Evolutionary conservation across 2,113 vertebrate genomes (phyloP), one percentile per base, ranked within the genome.

Genomic region (Scomber scombrus): DNA sequence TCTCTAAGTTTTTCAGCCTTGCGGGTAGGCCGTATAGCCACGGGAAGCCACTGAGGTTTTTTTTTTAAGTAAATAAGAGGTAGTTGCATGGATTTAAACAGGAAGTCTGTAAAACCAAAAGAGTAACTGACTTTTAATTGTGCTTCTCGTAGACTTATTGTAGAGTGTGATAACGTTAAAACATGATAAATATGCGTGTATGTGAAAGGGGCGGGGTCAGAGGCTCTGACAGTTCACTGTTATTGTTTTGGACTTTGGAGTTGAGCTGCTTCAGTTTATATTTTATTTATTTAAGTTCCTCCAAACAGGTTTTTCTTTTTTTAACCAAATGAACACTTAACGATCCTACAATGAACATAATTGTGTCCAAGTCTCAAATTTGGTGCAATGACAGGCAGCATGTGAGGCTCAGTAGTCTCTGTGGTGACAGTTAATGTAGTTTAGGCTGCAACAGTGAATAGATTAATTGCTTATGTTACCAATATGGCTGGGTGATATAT

Each of bases 191-290:
- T 2, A 55, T 3, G 64, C 9, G 40, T 74, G 2, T 11, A 12
- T 15, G 23, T 10, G 3, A 5, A 12, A 74, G 83, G 82, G 87
- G 81, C 81, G 78, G 40, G 74, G 83, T 68, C 73, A 77, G 11
- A 64, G 40, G 9, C 51, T 34, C 12, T 71, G 80, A 88, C 87
- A 68, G 64, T 12, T 75, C 71, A 51, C 50, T 74, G 70, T 75
- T 75, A 23, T 64, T 75, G 79, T 64, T 80, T 0, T 61, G 75
- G 62, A 46, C 56, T 49, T 63, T 21, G 45, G 64, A 10, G 60
- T 31, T 12, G 16, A 80, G 52, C 11, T 84, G 46, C 23, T 3
- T 47, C 63, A 18, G 0, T 40, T 40, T 6, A 40, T 40, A n/a
- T 40, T 47, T 47, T 7, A 26, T 57, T 15, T 34, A 6, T 40